phyloP scores from a whole-genome alignment of 2,113 vertebrate genomes.

The Hypanus sabinus region DNA sequence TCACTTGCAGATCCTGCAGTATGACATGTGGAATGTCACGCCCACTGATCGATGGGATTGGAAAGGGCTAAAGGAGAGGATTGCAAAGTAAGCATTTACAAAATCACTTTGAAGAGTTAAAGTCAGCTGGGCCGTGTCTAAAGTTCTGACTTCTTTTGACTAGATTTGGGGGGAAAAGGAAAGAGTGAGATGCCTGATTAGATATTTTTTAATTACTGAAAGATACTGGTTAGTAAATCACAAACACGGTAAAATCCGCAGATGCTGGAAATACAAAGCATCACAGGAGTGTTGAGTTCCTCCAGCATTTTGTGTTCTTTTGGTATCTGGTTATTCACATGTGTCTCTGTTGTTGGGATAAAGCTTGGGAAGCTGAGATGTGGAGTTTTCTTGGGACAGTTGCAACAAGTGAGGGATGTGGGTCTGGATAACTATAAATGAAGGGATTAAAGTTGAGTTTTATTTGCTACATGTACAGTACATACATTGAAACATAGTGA shows the following conservation, averaged over 20 bases:
- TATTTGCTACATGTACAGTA: too few species aligned
- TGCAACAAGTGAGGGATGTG: not conserved
- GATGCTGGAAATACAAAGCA: too few species aligned
- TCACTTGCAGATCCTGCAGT: constrained; percentile 75
- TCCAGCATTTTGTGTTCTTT: too few species aligned
- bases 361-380: not conserved
- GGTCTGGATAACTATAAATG: not conserved
- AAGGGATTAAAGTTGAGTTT: not conserved
- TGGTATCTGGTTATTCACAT: too few species aligned
- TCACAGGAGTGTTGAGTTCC: too few species aligned
- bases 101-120: not conserved
- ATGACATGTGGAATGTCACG: constrained; percentile 85
- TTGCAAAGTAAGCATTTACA: constrained; percentile 73
- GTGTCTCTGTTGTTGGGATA: too few species aligned
- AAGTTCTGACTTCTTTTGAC: too few species aligned
- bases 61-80: constrained; percentile 77
- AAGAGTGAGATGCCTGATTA: not conserved
- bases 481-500: too few species aligned
- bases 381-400: not conserved
- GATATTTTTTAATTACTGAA: too few species aligned
- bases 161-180: not conserved
- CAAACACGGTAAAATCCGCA: too few species aligned
- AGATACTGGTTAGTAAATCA: too few species aligned
- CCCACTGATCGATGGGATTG: constrained; percentile 87
- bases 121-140: too few species aligned